Percentiles rank a stretch among this genome's conserved stretches.
Evolutionary conservation across 2,888 invertebrate genomes (phyloP).

Genomic region (Eupithecia abbreviata): DNA sequence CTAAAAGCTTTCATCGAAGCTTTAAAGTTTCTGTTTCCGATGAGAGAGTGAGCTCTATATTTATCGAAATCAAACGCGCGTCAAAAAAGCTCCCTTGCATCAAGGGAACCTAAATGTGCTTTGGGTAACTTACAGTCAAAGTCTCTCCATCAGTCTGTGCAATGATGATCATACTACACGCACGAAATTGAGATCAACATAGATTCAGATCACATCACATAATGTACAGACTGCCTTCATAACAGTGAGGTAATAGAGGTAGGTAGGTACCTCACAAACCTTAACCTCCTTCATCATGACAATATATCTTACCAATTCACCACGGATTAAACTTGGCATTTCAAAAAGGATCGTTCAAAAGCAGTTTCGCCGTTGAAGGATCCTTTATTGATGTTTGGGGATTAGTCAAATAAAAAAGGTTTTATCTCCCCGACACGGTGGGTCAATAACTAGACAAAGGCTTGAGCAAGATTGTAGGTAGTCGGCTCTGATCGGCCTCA

Average conservation of each 20-base stretch:
- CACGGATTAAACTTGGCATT: conserved; percentile 28
- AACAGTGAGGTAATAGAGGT: conserved; percentile 25
- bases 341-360: conserved; percentile 30
- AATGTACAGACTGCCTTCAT: conserved; percentile 4
- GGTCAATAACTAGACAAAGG: conserved; percentile 83
- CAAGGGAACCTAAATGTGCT: neutral
- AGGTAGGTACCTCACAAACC: conserved; percentile 12
- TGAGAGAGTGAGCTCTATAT: neutral
- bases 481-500: conserved; percentile 81
- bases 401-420: conserved; percentile 65
- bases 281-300: conserved; percentile 35
- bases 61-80: neutral
- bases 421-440: conserved; percentile 61
- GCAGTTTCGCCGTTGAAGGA: conserved; percentile 28
- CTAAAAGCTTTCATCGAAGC: neutral
- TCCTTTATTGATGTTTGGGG: conserved; percentile 42
- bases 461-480: conserved; percentile 78
- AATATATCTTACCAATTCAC: conserved; percentile 38
- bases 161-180: neutral
- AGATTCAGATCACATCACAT: conserved; percentile 7
- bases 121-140: neutral
- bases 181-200: neutral
- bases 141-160: neutral
- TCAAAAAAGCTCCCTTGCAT: no score
- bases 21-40: neutral